Evolutionary conservation across 2,888 invertebrate genomes (phyloP).

Genomic region (Lithophane leautieri): DNA sequence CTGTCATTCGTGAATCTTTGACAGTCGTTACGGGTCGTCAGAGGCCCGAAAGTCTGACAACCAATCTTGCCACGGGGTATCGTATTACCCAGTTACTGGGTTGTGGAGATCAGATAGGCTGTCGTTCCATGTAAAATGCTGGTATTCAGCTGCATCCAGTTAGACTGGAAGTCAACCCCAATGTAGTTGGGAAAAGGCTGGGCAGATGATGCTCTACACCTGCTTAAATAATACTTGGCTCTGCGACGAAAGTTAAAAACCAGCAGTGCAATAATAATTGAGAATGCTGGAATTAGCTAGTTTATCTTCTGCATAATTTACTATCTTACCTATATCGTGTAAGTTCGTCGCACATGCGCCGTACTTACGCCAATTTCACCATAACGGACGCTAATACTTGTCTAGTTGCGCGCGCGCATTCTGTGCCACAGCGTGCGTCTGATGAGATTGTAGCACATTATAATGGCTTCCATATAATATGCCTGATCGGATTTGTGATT

Average conservation of each 20-base stretch:
- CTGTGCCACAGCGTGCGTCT: constrained; percentile 41
- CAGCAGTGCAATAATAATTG: too few relatives aligned
- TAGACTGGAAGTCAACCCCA: too few relatives aligned
- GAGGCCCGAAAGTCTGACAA: too few relatives aligned
- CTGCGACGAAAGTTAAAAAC: too few relatives aligned
- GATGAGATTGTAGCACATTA: constrained; percentile 45
- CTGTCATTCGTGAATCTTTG: too few relatives aligned
- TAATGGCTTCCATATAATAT: constrained; percentile 61
- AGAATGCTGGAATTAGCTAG: not conserved
- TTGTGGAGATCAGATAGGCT: too few relatives aligned
- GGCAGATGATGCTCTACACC: not conserved
- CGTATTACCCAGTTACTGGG: too few relatives aligned
- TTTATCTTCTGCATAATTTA: constrained; percentile 29
- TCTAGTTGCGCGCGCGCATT: constrained; percentile 56
- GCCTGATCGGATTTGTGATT: constrained; percentile 45
- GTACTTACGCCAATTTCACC: constrained; percentile 58
- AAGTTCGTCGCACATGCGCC: constrained; percentile 28
- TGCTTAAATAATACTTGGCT: not conserved
- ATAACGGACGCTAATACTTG: constrained; percentile 64
- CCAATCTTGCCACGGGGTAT: too few relatives aligned
- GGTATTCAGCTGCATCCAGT: too few relatives aligned
- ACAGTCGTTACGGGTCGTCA: too few relatives aligned
- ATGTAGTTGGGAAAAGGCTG: too few relatives aligned
- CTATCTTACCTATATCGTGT: not conserved
- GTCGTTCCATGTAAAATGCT: too few relatives aligned